Base-by-base conservation (phyloP, 1,140 invertebrate species). In the Rhopalosiphum padi region DNA sequence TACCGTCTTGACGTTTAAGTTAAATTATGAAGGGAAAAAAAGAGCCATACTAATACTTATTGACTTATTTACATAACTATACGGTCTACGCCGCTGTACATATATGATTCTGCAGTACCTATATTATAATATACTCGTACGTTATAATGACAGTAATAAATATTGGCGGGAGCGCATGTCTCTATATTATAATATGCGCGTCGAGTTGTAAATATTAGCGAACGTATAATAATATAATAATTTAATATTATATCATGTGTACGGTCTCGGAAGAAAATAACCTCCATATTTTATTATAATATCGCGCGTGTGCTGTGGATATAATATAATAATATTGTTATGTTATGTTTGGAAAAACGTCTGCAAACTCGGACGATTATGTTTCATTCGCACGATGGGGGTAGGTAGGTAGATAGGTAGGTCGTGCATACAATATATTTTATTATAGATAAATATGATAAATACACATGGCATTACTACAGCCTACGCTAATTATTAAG, bases 151-250 rank as follows among this genome's bases (percentile, higher is more conserved):
- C 9, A 86, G 37, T 86, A 43, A 86, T 86, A 86, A 86, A 88
- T 88, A 51, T 37, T 23, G 48, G n/a, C 30, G 25, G n/a, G 30
- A 25, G 25, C 23, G 23, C 43, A 86, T 46, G 37, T 11, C 37
- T 46, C 23, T 30, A 43, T 85, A 51, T 21, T 51, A 48, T 51
- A 88, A 35, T 48, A 88, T n/a, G 30, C n/a, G 2, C 46, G 86
- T 88, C 18, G 86, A 88, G 86, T 88, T 88, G 43, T 88, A 48
- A 88, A 88, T 88, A 88, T 48, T 46, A 88, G 86, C 86, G 86
- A 46, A 48, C 41, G 43, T n/a, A 88, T 43, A 43, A 30, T 43
- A 30, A 30, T 46, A 30, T 43, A 86, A 25, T 86, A 43, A n/a
- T n/a, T 68, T 30, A 30, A 68, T 68, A 68, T 30, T 46, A 86